A percentile compares a stretch with the other conserved stretches of the same genome.
These are phyloP conservation scores for Terrapene triunguis DNA, from an alignment of 2,113 vertebrate species.

Conservation along the genomic window DNA sequence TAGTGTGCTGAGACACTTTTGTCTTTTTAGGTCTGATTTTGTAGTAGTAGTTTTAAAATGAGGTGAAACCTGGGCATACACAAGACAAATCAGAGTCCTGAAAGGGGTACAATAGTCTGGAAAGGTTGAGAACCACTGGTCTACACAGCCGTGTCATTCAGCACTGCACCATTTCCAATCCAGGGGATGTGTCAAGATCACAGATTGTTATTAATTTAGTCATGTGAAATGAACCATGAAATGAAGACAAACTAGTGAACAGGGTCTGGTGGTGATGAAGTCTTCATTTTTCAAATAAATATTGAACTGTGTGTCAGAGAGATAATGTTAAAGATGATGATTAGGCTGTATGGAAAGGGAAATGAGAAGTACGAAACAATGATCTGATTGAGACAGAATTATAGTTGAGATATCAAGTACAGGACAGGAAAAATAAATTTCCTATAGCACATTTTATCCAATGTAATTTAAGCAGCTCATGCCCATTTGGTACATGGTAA, in stretches of 20 bases:
- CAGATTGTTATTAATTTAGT: neutral
- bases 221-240: neutral
- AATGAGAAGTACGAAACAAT: neutral
- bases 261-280: neutral
- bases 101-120: too few relatives aligned
- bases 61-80: too few relatives aligned
- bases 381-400: neutral
- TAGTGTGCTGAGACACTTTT: too few relatives aligned
- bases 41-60: too few relatives aligned
- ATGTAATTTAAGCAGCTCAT: neutral
- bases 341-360: constrained; percentile 7
- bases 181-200: fast-evolving
- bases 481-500: neutral
- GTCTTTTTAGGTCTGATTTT: too few relatives aligned
- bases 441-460: neutral
- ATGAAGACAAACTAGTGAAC: neutral
- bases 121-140: too few relatives aligned
- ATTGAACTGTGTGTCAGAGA: constrained; percentile 24
- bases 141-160: constrained; percentile 14
- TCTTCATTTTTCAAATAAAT: constrained; percentile 32
- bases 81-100: too few relatives aligned
- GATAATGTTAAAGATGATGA: neutral
- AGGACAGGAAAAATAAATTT: neutral
- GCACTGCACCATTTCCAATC: neutral
- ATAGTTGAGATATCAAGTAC: neutral